Evolutionary conservation across 2,888 invertebrate species (phyloP).

Genomic region (Biston stratarius): DNA sequence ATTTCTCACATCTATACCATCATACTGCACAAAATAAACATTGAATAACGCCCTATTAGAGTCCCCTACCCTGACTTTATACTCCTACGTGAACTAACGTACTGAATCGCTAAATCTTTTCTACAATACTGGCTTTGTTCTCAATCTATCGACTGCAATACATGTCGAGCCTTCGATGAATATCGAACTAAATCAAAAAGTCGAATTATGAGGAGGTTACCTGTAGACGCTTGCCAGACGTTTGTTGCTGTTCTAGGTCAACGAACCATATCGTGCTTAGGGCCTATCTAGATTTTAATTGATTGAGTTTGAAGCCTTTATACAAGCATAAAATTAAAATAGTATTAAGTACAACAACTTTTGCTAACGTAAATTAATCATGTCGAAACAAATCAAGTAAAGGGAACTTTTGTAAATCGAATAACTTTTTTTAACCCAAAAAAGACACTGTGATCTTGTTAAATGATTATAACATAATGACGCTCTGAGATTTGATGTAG

Average conservation of each 20-base stretch:
- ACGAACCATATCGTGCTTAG: constrained; percentile 67
- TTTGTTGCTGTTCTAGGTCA: constrained; percentile 54
- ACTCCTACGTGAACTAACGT: constrained; percentile 42
- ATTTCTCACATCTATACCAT: constrained; percentile 31
- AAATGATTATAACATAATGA: no score
- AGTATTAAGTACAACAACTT: not conserved
- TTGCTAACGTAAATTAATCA: not conserved
- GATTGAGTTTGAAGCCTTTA: constrained; percentile 40
- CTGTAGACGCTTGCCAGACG: constrained; percentile 75
- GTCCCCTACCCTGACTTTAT: constrained; percentile 46
- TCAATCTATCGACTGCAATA: constrained; percentile 38
- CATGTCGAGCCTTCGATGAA: constrained; percentile 60
- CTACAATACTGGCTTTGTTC: constrained; percentile 58
- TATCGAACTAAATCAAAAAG: constrained; percentile 46
- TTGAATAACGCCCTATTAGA: constrained; percentile 59
- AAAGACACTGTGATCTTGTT: no score
- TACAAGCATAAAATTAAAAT: constrained; percentile 14
- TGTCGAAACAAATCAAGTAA: not conserved
- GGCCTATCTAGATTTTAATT: constrained; percentile 55
- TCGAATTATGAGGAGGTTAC: constrained; percentile 49
- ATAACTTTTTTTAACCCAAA: not conserved
- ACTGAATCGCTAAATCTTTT: constrained; percentile 37
- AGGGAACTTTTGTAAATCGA: no score
- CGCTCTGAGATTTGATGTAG: no score
- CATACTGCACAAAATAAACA: constrained; percentile 61